Evolutionary conservation across 2,797 vertebrate species (phyloP).

Genomic region (Sebastes aleutianus): DNA sequence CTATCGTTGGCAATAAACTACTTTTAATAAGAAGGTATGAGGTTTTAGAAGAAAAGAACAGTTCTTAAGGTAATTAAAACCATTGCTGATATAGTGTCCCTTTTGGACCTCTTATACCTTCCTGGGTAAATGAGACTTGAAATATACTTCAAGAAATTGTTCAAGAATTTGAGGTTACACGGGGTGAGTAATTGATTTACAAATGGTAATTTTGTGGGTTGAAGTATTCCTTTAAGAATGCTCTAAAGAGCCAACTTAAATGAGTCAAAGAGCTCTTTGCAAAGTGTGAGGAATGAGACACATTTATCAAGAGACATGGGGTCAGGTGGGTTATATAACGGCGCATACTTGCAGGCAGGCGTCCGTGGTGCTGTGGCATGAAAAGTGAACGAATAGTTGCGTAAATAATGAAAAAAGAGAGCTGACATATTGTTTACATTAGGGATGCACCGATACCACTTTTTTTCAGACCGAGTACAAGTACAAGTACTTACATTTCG

Average conservation of each 20-base stretch:
- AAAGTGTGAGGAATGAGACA: neutral
- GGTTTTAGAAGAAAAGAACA: conserved; percentile 1
- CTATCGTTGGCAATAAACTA: conserved; percentile 13
- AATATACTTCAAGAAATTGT: neutral
- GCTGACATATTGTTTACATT: neutral
- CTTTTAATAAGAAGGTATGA: conserved; percentile 2
- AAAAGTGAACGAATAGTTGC: neutral
- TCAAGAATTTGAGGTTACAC: neutral
- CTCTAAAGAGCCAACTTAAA: neutral
- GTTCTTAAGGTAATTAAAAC: conserved; percentile 5
- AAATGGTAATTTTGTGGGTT: neutral
- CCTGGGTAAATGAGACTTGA: neutral
- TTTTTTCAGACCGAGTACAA: too few species aligned
- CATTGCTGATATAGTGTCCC: neutral
- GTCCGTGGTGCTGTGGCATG: neutral
- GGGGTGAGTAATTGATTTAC: neutral
- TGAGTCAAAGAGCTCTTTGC: neutral
- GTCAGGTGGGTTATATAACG: neutral
- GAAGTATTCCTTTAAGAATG: neutral
- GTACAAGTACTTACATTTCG: too few species aligned
- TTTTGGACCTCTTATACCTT: neutral
- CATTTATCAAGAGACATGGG: neutral
- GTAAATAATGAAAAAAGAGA: neutral
- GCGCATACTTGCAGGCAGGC: neutral
- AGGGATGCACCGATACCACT: too few species aligned